A percentile compares a stretch with the other conserved stretches of the same genome.
Evolutionary conservation across 2,113 vertebrate genomes (phyloP).

Genomic region (Paradisaea rubra): DNA sequence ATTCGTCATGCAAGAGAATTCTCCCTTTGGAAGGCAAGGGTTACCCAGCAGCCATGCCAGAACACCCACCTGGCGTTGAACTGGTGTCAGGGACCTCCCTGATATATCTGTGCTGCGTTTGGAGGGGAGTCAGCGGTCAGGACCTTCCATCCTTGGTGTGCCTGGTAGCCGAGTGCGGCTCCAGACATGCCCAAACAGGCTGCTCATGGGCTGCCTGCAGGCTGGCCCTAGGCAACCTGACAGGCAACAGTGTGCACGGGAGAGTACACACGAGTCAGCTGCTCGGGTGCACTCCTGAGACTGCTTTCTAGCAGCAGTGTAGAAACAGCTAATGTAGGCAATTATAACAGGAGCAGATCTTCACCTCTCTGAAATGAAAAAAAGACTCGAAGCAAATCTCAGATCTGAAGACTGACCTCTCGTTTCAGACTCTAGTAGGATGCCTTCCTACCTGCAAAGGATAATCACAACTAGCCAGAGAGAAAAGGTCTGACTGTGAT

Average conservation of each 20-base stretch:
- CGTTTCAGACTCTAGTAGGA: neutral
- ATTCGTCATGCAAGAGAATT: accelerated
- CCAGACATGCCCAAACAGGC: neutral
- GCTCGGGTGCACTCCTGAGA: neutral
- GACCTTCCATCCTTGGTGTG: neutral
- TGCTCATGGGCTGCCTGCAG: constrained; percentile 29
- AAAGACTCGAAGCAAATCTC: neutral
- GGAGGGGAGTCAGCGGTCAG: neutral
- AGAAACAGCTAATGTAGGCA: constrained; percentile 2
- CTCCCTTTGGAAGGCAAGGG: neutral
- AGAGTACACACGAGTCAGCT: neutral
- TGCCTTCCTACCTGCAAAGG: neutral
- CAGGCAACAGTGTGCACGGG: neutral
- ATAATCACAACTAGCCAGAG: neutral
- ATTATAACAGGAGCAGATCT: neutral
- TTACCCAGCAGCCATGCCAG: neutral
- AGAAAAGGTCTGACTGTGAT: constrained; percentile 17
- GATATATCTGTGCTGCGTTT: neutral
- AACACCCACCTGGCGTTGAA: neutral
- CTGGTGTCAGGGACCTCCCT: neutral
- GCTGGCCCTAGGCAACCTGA: constrained; percentile 41
- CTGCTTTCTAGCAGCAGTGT: neutral
- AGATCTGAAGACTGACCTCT: constrained; percentile 42
- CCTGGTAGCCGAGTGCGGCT: neutral
- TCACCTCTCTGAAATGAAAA: neutral